phyloP scores from a whole-genome alignment of 2,797 vertebrate genomes.

The Chelmon rostratus region DNA sequence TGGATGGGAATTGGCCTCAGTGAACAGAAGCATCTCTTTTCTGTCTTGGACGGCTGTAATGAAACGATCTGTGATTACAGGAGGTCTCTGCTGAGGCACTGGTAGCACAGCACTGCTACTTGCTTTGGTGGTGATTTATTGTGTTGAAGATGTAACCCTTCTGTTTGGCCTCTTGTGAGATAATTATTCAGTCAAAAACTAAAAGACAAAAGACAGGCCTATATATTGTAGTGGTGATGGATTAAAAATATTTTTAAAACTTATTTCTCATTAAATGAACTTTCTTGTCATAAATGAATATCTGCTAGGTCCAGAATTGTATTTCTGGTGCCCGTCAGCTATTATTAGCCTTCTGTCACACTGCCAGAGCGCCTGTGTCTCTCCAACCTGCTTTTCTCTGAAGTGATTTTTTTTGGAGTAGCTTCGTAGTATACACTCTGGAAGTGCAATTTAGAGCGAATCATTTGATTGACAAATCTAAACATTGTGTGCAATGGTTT shows the following conservation, averaged over 20 bases:
- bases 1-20: slow-evolving; percentile 50
- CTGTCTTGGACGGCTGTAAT: slow-evolving; percentile 54
- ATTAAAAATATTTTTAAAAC: slow-evolving; percentile 6
- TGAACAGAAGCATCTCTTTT: slow-evolving; percentile 57
- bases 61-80: slow-evolving; percentile 56
- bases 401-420: slow-evolving; percentile 7
- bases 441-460: slow-evolving; percentile 13
- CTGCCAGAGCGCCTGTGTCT: slow-evolving; percentile 58
- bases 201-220: background rate
- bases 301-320: slow-evolving; percentile 20
- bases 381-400: slow-evolving; percentile 54
- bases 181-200: background rate
- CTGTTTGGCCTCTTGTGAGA: background rate
- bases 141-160: slow-evolving; percentile 14
- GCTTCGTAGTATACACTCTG: slow-evolving; percentile 27
- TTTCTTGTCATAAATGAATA: background rate
- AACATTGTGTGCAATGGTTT: slow-evolving; percentile 19
- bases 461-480: slow-evolving; percentile 7
- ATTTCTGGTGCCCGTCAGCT: slow-evolving; percentile 53
- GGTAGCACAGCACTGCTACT: slow-evolving; percentile 26
- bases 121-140: slow-evolving; percentile 29
- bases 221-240: slow-evolving; percentile 7
- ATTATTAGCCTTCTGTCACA: slow-evolving; percentile 61
- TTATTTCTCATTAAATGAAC: slow-evolving; percentile 3
- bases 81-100: slow-evolving; percentile 44